A percentile compares a stretch with the other conserved stretches of the same genome.
phyloP scores from a whole-genome alignment of 2,113 vertebrate species.

The Strix uralensis region DNA sequence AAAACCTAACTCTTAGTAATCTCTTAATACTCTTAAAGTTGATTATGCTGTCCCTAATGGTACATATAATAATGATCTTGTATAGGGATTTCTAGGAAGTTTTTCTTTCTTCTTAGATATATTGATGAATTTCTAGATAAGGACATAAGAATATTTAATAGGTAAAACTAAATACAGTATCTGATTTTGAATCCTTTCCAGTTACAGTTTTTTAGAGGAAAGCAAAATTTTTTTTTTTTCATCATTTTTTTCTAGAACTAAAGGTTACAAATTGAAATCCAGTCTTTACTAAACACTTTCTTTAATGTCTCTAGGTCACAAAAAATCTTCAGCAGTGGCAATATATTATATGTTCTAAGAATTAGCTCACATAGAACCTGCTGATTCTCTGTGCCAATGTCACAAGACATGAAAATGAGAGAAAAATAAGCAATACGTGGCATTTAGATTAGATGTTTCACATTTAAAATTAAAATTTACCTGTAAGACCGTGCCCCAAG shows the following conservation, averaged over 20 bases:
- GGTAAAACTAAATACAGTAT: neutral
- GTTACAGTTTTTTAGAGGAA: neutral
- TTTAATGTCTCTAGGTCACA: neutral
- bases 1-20: neutral
- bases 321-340: neutral
- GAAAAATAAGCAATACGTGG: neutral
- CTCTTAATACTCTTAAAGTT: neutral
- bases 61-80: too few relatives aligned
- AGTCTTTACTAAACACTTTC: neutral
- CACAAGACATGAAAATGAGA: neutral
- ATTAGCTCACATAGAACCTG: neutral
- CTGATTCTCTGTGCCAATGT: neutral
- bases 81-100: neutral
- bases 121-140: neutral
- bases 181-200: neutral
- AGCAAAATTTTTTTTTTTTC: too few relatives aligned
- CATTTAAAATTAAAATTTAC: conserved; percentile 52
- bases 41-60: neutral
- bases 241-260: neutral
- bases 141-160: neutral
- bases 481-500: neutral
- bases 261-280: neutral
- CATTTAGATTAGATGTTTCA: neutral
- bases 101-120: neutral
- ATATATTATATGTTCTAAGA: neutral